Evolutionary conservation across 2,888 invertebrate species (phyloP).

Genomic region (Pherbina coryleti): DNA sequence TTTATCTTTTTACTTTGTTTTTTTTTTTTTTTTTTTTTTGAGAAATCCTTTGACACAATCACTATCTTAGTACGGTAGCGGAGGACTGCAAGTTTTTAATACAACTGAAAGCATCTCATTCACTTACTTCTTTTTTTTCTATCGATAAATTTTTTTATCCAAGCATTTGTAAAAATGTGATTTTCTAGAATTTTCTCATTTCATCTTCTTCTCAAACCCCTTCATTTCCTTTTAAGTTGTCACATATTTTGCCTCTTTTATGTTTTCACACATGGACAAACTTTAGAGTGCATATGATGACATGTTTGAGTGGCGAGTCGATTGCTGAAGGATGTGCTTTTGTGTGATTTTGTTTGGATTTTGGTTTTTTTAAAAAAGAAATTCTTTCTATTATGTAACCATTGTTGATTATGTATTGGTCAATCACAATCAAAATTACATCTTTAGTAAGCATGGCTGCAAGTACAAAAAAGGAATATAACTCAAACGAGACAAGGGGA

Average conservation of each 20-base stretch:
- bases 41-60: no score
- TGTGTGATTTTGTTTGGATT: background rate
- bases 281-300: constrained; percentile 21
- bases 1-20: no score
- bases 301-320: background rate
- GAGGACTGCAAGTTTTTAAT: no score
- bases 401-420: constrained; percentile 37
- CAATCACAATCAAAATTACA: constrained; percentile 34
- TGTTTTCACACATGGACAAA: constrained; percentile 25
- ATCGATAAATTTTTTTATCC: no score
- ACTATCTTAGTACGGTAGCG: no score
- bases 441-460: constrained; percentile 7
- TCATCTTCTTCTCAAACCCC: background rate
- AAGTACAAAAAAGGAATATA: background rate
- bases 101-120: no score
- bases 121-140: no score
- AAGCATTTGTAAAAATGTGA: background rate
- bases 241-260: background rate
- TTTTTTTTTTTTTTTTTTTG: no score
- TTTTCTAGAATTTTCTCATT: background rate
- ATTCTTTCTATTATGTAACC: constrained; percentile 1
- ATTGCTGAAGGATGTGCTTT: background rate
- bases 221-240: background rate
- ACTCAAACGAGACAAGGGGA: background rate
- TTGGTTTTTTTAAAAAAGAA: background rate